Conservation (phyloP, 2,888 invertebrate species). For the Torymus auratus region DNA sequence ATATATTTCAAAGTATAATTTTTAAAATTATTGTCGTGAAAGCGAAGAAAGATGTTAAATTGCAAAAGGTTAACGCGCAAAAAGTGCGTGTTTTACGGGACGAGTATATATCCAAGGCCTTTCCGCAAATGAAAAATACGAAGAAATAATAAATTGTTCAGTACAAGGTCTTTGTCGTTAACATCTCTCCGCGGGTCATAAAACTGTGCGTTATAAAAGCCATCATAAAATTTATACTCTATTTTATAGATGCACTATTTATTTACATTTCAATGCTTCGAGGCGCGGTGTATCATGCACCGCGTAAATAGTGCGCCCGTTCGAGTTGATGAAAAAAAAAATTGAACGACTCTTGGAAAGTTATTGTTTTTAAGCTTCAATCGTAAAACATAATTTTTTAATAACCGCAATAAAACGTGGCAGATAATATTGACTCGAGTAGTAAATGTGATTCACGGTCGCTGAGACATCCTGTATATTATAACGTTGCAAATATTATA, state of each 20-base stretch:
- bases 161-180: conserved; percentile 57
- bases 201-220: conserved; percentile 50
- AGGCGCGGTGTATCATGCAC: neutral
- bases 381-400: conserved; percentile 10
- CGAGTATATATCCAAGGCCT: conserved; percentile 46
- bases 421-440: neutral
- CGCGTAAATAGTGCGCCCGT: conserved; percentile 12
- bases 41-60: conserved; percentile 40
- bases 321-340: conserved; percentile 30
- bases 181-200: conserved; percentile 45
- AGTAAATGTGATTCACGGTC: neutral
- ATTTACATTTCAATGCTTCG: conserved; percentile 44
- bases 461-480: neutral
- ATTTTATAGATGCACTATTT: conserved; percentile 55
- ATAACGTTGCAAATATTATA: neutral
- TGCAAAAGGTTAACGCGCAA: conserved; percentile 44
- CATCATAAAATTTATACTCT: conserved; percentile 54
- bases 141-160: conserved; percentile 56
- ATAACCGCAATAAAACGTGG: conserved; percentile 11
- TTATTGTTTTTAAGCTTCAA: conserved; percentile 2
- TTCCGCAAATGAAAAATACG: conserved; percentile 58
- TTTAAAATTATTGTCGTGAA: conserved; percentile 16
- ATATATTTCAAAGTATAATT: no score
- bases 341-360: conserved; percentile 9
- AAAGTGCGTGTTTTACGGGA: conserved; percentile 45